Base-by-base conservation (phyloP, 1,140 invertebrate species). In the Drosophila orosa region DNA sequence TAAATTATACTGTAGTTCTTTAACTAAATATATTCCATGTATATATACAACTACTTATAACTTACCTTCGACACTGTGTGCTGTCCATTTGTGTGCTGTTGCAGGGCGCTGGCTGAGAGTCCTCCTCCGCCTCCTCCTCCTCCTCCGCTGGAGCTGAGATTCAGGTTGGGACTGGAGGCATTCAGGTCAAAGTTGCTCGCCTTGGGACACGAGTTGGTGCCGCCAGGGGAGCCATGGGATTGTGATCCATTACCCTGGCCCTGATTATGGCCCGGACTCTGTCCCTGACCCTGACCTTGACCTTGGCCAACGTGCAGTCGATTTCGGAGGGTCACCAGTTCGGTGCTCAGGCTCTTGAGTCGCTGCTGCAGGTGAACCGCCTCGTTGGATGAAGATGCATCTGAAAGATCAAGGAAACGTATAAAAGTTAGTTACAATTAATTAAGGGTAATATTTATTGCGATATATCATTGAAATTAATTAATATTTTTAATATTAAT, bases 351-450 rank as follows among this genome's bases (percentile, higher is more conserved):
- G 92, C 96, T 97, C 74, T 96, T 96, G 73, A 98, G 93, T 59
- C 97, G 94, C 90, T 98, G 96, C 93, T 98, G 97, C 77, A 98
- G 93, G 91, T 98, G 97, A 77, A 97, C 97, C 42, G 97, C 97
- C 94, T 98, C 97, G 93, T 97, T 97, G 78, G 97, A 97, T 40
- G 96, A 97, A 69, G 96, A 97, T 71, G 96, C 96, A 96, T 98
- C 97, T 98, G 94, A 12, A 80, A 67, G 13, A 52, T 22, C 7
- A 5, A 15, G 13, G 0, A 24, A 45, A 27, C 0, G n/a, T 5
- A 13, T 1, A 17, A 24, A 19, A 42, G 0, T 27, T 33, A 15
- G 24, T 24, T 29, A 29, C 13, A 35, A 5, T 19, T 24, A 13
- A n/a, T n/a, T n/a, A n/a, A n/a, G n/a, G n/a, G n/a, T n/a, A n/a